Percentiles rank a stretch among this genome's conserved stretches.
These are phyloP conservation scores for Cirrhinus molitorella DNA, from an alignment of 2,797 vertebrate genomes.

Conservation along the genomic window DNA sequence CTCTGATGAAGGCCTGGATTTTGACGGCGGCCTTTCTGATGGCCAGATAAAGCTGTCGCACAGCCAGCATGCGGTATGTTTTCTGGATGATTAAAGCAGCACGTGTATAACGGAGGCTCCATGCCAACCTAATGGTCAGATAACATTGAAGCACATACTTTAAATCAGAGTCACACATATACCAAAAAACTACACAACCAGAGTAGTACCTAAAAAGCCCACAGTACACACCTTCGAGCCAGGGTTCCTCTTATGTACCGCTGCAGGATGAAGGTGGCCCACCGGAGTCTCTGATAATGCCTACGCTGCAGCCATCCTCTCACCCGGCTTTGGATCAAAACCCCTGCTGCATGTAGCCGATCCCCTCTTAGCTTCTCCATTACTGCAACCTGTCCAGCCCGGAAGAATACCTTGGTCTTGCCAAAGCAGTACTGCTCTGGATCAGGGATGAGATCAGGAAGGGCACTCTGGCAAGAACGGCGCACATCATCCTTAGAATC, in stretches of 20 bases:
- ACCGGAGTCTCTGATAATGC: slow-evolving; percentile 58
- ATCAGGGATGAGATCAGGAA: slow-evolving; percentile 78
- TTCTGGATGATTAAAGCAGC: slow-evolving; percentile 82
- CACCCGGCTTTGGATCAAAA: slow-evolving; percentile 78
- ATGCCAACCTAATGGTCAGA: slow-evolving; percentile 64
- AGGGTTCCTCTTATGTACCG: slow-evolving; percentile 74
- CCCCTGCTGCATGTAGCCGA: slow-evolving; percentile 72
- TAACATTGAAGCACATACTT: slow-evolving; percentile 2
- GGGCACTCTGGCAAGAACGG: slow-evolving; percentile 63
- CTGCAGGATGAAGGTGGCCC: slow-evolving; percentile 73
- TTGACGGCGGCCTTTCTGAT: slow-evolving; percentile 72
- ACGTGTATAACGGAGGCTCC: slow-evolving; percentile 71
- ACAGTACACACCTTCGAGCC: slow-evolving; percentile 74
- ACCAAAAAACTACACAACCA: background rate
- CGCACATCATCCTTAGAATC: slow-evolving; percentile 67
- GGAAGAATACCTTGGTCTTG: slow-evolving; percentile 80
- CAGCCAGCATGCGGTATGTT: slow-evolving; percentile 74
- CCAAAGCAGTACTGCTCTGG: slow-evolving; percentile 80
- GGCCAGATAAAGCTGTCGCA: slow-evolving; percentile 69
- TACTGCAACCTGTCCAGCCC: slow-evolving; percentile 81
- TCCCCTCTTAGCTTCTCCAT: slow-evolving; percentile 79
- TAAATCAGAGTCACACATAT: background rate
- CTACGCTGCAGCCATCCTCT: slow-evolving; percentile 78
- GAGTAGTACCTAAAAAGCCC: background rate
- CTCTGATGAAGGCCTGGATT: slow-evolving; percentile 80